Evolutionary conservation across 2,113 vertebrate species (phyloP), one percentile per base, ranked within the genome.

Genomic region (Larimichthys polyactis): DNA sequence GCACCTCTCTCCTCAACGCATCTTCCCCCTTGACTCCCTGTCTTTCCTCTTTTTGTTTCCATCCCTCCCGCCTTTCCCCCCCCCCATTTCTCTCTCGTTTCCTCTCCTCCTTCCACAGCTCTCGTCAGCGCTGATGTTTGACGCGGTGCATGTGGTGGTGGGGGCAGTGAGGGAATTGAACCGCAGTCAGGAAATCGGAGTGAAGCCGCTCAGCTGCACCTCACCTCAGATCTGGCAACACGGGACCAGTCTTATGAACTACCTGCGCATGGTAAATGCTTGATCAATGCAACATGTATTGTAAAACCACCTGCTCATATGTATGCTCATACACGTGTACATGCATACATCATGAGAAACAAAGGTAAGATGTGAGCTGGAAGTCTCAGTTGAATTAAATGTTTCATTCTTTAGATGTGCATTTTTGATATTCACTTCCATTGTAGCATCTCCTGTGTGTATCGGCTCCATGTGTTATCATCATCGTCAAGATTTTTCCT

Each of bases 141-240:
- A 99, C 1, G 97, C 97, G 0, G 97, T 99, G 32, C 97, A 99
- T 1, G 97, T 98, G 90, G 97, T 99, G 85, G 97, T 98, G 73
- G 97, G 96, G 0, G 97, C 97, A 0, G 97, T 98, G 43, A 94
- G 97, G 85, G 97, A 97, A 90, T 93, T 99, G 89, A 99, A 98
- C 91, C 96, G 97, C 65, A 98, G 97, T 94, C 97, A 99, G 93
- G 97, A 98, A 93, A 97, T 99, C 0, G 97, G 97, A 0, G 96
- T 98, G 75, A 96, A 97, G 77, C 97, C 97, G 0, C 91, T 99
- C 84, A 97, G 96, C 92, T 99, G 97, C 82, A 95, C 95, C 1
- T 97, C 97, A 0, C 95, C 97, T 55, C 96, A 97, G 88, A 98
- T 98, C 92, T 98, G 97, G 97, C 97, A 97, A 73, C 97, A 98